These are phyloP conservation scores for Isichthys henryi DNA, from an alignment of 2,113 vertebrate genomes.

Conservation along the genomic window DNA sequence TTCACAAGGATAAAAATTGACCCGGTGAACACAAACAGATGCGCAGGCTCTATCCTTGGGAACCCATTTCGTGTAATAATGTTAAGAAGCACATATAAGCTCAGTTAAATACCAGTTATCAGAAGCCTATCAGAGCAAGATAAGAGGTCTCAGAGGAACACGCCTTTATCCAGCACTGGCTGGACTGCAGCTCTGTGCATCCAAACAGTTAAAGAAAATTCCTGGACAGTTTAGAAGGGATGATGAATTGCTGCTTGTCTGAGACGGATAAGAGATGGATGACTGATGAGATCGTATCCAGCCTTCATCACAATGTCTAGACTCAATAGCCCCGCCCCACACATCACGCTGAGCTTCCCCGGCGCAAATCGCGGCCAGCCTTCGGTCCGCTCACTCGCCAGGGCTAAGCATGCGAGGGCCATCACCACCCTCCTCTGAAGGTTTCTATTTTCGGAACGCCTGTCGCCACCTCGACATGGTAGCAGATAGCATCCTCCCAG, in stretches of 20 bases:
- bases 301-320: background rate
- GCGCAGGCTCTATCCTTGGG: background rate
- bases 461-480: background rate
- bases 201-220: background rate
- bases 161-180: background rate
- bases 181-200: background rate
- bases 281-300: background rate
- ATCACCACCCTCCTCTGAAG: background rate
- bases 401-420: background rate
- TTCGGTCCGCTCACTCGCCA: background rate
- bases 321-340: background rate
- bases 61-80: background rate
- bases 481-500: background rate
- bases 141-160: background rate
- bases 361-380: background rate
- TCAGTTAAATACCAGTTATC: background rate
- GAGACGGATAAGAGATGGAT: background rate
- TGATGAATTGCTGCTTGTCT: background rate
- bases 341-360: background rate
- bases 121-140: background rate
- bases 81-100: background rate
- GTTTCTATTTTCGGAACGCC: constrained; percentile 10
- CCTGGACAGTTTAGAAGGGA: background rate
- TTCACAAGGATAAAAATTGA: background rate
- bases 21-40: background rate